Conservation (phyloP, 2,113 vertebrate genomes). For the Catagonus wagneri region DNA sequence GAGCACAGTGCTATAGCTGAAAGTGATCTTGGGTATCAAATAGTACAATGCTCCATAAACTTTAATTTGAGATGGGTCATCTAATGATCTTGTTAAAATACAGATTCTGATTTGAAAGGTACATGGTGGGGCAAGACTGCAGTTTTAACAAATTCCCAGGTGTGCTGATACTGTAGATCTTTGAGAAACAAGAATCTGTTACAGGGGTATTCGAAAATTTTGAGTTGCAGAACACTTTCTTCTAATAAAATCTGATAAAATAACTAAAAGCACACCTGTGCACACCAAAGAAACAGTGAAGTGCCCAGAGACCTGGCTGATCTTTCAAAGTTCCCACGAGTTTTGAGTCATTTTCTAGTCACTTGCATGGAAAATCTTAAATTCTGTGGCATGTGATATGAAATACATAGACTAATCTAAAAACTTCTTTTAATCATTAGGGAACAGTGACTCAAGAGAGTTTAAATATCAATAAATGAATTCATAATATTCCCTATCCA, state of each 20-base stretch:
- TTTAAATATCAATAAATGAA: slow-evolving; percentile 39
- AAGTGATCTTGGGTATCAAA: not conserved
- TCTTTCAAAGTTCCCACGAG: rapidly evolving
- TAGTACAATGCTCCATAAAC: not conserved
- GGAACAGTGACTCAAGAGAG: not conserved
- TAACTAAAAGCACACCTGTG: not conserved
- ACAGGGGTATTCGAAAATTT: not conserved
- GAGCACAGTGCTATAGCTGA: not conserved
- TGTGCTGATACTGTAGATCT: not conserved
- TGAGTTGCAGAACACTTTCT: not conserved
- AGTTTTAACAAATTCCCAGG: not conserved
- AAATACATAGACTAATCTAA: slow-evolving; percentile 29
- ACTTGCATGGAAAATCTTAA: slow-evolving; percentile 3
- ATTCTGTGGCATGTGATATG: not conserved
- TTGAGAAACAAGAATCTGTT: not conserved
- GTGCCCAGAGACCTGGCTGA: not conserved
- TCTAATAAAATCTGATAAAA: not conserved
- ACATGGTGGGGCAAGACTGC: not conserved
- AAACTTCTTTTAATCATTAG: not conserved
- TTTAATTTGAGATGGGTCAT: not conserved
- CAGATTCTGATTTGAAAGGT: not conserved
- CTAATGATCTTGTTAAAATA: not conserved
- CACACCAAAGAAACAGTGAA: not conserved
- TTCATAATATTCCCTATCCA: not conserved
- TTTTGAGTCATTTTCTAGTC: not conserved